phyloP scores from a whole-genome alignment of 2,113 vertebrate species.

The Thermophis baileyi region DNA sequence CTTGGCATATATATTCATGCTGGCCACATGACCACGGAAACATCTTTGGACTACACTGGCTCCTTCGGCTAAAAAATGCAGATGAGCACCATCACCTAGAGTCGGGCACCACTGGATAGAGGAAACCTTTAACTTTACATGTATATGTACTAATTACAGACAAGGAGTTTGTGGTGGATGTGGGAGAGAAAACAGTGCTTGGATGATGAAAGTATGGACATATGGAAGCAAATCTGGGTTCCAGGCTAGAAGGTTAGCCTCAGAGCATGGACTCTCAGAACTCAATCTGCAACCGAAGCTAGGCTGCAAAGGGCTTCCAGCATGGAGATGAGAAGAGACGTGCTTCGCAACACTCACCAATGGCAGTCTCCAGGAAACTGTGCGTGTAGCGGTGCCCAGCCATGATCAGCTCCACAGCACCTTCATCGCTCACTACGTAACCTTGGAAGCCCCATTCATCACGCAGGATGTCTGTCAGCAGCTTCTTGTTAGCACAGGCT shows the following conservation, averaged over 20 bases:
- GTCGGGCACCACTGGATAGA: not conserved
- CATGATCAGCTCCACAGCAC: slow-evolving; percentile 65
- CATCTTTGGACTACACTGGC: too few species aligned
- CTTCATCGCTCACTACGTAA: slow-evolving; percentile 67
- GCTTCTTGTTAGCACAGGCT: slow-evolving; percentile 63
- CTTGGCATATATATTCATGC: too few species aligned
- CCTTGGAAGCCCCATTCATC: slow-evolving; percentile 66
- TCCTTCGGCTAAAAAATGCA: too few species aligned
- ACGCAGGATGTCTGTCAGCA: slow-evolving; percentile 62
- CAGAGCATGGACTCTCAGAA: not conserved
- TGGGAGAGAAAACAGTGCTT: not conserved
- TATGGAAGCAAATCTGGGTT: not conserved
- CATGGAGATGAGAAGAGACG: not conserved
- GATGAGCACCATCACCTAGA: too few species aligned
- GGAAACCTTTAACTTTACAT: not conserved
- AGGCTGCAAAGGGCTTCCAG: too few species aligned
- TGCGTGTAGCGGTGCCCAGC: slow-evolving; percentile 52
- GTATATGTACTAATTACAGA: not conserved
- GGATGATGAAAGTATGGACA: not conserved
- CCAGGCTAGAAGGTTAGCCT: too few species aligned
- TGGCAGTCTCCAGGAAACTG: slow-evolving; percentile 57
- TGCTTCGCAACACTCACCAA: slow-evolving; percentile 34
- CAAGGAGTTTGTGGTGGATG: not conserved
- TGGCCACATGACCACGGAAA: too few species aligned
- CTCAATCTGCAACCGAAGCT: not conserved